Percentiles rank a stretch among this genome's conserved stretches.
Evolutionary conservation across 1,140 invertebrate genomes (phyloP).

Genomic region (Tetramorium simillimum): DNA sequence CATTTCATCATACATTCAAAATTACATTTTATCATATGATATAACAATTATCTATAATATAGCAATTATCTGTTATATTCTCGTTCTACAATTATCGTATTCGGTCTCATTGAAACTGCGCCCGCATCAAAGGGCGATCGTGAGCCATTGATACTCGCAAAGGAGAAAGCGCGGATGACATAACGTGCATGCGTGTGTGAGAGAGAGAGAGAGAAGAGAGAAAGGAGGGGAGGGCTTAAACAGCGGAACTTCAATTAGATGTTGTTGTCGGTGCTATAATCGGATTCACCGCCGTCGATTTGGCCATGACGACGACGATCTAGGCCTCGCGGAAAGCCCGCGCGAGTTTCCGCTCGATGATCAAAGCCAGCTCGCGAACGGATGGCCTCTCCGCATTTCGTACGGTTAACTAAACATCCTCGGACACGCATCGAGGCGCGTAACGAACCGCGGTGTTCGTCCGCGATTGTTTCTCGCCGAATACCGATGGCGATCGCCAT

Average conservation of each 20-base stretch:
- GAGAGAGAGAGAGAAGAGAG: not conserved
- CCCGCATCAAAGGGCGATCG: conserved; percentile 8
- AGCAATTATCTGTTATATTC: not conserved
- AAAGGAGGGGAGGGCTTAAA: not conserved
- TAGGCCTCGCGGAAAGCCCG: conserved; percentile 30
- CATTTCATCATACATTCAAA: no score
- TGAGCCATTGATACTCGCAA: not conserved
- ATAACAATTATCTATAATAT: not conserved
- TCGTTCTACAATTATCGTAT: not conserved
- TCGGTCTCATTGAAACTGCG: not conserved
- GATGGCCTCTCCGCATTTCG: conserved; percentile 54
- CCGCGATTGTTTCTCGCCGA: not conserved
- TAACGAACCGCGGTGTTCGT: conserved; percentile 55
- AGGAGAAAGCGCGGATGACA: not conserved
- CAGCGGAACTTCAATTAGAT: conserved; percentile 62
- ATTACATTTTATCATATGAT: not conserved
- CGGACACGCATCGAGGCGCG: conserved; percentile 64
- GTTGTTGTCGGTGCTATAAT: conserved; percentile 52
- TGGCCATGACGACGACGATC: conserved; percentile 1
- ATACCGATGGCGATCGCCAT: conserved; percentile 14
- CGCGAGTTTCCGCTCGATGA: conserved; percentile 63
- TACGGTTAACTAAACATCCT: conserved; percentile 70
- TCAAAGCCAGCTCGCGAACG: conserved; percentile 61
- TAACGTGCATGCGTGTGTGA: not conserved
- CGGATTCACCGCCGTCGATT: conserved; percentile 50